These are phyloP conservation scores for Seriola rivoliana DNA, from an alignment of 2,113 vertebrate species.

Conservation along the genomic window DNA sequence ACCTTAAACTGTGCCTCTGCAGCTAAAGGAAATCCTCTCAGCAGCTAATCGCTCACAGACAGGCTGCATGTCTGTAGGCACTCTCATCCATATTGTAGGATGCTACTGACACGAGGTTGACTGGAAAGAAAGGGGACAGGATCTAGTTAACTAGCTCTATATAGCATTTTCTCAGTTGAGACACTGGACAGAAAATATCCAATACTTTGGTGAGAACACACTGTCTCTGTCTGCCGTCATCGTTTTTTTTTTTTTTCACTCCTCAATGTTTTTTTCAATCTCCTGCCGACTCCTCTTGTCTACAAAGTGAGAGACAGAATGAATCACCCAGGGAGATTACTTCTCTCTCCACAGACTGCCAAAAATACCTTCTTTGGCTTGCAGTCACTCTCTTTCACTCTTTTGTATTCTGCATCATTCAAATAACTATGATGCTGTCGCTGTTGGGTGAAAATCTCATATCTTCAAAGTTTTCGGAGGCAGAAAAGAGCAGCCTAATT, in stretches of 20 bases:
- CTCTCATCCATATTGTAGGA: slow-evolving; percentile 44
- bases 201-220: slow-evolving; percentile 40
- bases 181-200: slow-evolving; percentile 31
- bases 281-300: slow-evolving; percentile 51
- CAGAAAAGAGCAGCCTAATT: slow-evolving; percentile 30
- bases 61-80: slow-evolving; percentile 46
- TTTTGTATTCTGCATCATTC: slow-evolving; percentile 53
- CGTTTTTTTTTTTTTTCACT: fast-evolving
- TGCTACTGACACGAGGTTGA: slow-evolving; percentile 23
- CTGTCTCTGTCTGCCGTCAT: slow-evolving; percentile 26
- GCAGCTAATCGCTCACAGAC: slow-evolving; percentile 56
- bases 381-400: slow-evolving; percentile 45
- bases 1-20: slow-evolving; percentile 39
- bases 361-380: slow-evolving; percentile 54
- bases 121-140: slow-evolving; percentile 37
- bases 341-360: slow-evolving; percentile 52
- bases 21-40: slow-evolving; percentile 66
- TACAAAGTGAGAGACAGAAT: slow-evolving; percentile 59
- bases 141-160: slow-evolving; percentile 25
- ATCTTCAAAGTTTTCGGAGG: slow-evolving; percentile 33
- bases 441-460: slow-evolving; percentile 4
- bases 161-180: slow-evolving; percentile 14
- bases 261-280: slow-evolving; percentile 46
- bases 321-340: slow-evolving; percentile 64
- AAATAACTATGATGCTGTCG: slow-evolving; percentile 14